A percentile compares a stretch with the other conserved stretches of the same genome.
Evolutionary conservation across 2,113 vertebrate species (phyloP).

Genomic region (Oncorhynchus tshawytscha): DNA sequence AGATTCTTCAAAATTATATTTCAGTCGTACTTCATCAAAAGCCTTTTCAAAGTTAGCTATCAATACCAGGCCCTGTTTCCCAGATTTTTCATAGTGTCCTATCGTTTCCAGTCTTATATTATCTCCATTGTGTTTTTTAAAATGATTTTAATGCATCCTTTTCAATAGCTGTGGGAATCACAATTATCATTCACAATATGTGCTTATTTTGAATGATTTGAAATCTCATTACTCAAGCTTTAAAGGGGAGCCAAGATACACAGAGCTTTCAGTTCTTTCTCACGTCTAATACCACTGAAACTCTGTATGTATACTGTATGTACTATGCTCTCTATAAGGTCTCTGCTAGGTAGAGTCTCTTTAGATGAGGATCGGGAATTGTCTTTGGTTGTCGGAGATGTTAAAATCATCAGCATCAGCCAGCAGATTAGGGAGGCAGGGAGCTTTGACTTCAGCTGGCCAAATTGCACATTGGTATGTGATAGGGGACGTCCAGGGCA

Average conservation of each 20-base stretch:
- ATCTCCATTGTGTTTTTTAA: too few species aligned
- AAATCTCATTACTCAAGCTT: neutral
- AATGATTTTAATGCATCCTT: neutral
- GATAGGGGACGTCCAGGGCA: constrained; percentile 7
- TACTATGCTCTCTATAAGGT: neutral
- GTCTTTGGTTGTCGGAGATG: constrained; percentile 27
- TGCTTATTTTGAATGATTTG: neutral
- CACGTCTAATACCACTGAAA: neutral
- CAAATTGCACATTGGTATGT: constrained; percentile 30
- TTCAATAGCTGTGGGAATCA: constrained; percentile 23
- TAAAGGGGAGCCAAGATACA: neutral
- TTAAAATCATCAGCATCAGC: constrained; percentile 45
- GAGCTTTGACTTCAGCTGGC: constrained; percentile 9
- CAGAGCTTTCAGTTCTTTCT: too few species aligned
- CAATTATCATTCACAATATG: neutral
- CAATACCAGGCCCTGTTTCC: too few species aligned
- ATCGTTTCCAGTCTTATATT: too few species aligned
- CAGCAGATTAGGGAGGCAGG: constrained; percentile 25
- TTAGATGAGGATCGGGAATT: neutral
- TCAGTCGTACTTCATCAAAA: too few species aligned
- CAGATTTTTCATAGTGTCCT: too few species aligned
- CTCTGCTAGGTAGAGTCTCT: neutral
- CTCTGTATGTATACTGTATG: neutral
- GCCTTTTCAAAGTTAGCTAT: too few species aligned
- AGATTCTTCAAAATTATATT: too few species aligned